Conservation (phyloP, 2,888 invertebrate genomes). For the Melipona bicolor region DNA sequence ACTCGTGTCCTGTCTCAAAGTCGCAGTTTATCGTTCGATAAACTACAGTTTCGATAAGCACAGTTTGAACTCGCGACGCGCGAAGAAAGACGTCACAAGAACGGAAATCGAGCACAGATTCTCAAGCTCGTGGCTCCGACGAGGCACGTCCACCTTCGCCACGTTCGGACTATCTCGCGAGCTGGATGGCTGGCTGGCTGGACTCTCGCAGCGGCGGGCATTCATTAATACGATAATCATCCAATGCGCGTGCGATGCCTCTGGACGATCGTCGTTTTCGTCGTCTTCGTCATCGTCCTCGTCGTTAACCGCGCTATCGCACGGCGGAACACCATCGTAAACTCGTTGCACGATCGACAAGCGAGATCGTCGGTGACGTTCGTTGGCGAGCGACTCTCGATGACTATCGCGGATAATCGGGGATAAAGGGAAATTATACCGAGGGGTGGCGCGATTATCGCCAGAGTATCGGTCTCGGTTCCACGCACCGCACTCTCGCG, state of each 20-base stretch:
- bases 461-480: background rate
- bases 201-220: constrained; percentile 62
- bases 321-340: constrained; percentile 66
- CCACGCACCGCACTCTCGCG: background rate
- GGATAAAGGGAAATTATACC: background rate
- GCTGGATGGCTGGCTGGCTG: constrained; percentile 53
- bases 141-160: constrained; percentile 60
- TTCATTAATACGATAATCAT: constrained; percentile 80
- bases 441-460: constrained; percentile 6
- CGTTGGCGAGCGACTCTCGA: constrained; percentile 19
- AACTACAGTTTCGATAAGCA: too few relatives aligned
- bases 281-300: constrained; percentile 44
- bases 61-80: background rate
- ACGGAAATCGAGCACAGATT: background rate
- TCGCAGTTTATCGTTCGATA: background rate
- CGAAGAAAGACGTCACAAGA: background rate
- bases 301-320: constrained; percentile 33
- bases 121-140: constrained; percentile 26
- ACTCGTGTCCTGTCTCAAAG: background rate
- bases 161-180: constrained; percentile 57
- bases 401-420: background rate
- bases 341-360: constrained; percentile 43
- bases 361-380: constrained; percentile 21
- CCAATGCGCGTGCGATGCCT: constrained; percentile 70
- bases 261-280: constrained; percentile 58